A percentile compares a stretch with the other conserved stretches of the same genome.
Conservation (phyloP, 2,888 invertebrate genomes). For the Chelonus formosanus region DNA sequence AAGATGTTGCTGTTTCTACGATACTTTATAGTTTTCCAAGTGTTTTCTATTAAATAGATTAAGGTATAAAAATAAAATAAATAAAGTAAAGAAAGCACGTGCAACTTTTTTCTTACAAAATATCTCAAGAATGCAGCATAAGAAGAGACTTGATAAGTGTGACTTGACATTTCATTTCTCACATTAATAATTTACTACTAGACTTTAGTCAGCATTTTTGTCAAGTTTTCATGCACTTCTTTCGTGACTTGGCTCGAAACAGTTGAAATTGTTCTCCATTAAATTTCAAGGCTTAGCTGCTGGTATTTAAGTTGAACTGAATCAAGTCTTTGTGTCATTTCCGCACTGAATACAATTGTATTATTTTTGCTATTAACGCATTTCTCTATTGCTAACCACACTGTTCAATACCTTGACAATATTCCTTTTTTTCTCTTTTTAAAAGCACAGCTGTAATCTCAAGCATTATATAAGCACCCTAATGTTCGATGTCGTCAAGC, state of each 20-base stretch:
- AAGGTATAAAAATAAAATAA: no score
- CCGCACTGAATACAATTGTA: slow-evolving; percentile 15
- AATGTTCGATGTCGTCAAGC: slow-evolving; percentile 37
- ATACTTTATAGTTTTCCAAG: no score
- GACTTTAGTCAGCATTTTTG: background rate
- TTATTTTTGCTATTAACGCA: background rate
- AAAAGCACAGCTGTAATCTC: slow-evolving; percentile 23
- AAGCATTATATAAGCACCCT: slow-evolving; percentile 45
- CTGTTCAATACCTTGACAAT: slow-evolving; percentile 7
- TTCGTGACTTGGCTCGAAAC: slow-evolving; percentile 24
- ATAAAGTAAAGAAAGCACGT: no score
- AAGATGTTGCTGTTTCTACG: no score
- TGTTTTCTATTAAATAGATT: no score
- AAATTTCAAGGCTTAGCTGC: background rate
- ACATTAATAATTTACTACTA: background rate
- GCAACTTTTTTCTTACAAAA: no score
- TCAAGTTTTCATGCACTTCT: slow-evolving; percentile 6
- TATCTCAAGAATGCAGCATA: no score
- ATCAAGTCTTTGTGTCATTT: slow-evolving; percentile 23
- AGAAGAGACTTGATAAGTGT: no score
- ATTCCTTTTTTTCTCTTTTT: background rate
- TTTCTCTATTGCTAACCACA: slow-evolving; percentile 30
- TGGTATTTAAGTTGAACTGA: slow-evolving; percentile 27
- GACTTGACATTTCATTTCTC: no score
- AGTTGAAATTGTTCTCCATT: slow-evolving; percentile 19